phyloP scores from a whole-genome alignment of 2,797 vertebrate genomes.

The Thalassophryne amazonica region DNA sequence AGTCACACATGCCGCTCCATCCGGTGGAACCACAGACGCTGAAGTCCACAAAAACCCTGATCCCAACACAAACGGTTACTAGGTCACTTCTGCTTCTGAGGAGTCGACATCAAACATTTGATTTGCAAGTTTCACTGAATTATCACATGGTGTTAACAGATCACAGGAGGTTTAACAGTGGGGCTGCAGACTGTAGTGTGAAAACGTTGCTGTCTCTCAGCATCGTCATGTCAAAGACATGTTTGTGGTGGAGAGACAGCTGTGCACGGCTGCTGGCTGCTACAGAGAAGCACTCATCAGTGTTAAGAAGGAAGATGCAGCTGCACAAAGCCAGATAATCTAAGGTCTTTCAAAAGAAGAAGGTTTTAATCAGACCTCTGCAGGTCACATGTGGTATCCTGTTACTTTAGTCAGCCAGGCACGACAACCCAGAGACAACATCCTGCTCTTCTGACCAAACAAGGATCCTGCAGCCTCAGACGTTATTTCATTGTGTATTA shows the following conservation, averaged over 20 bases:
- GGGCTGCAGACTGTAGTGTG: too few species aligned
- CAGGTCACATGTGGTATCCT: too few species aligned
- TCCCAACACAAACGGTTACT: too few species aligned
- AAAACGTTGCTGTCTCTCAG: too few species aligned
- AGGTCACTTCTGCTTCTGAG: not conserved
- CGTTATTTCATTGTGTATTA: constrained; percentile 2
- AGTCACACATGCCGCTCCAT: not conserved
- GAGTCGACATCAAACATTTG: too few species aligned
- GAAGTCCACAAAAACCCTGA: not conserved
- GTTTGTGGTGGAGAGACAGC: too few species aligned
- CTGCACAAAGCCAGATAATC: not conserved
- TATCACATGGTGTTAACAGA: too few species aligned
- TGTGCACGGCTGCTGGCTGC: not conserved
- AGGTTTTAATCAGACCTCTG: too few species aligned
- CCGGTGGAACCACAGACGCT: not conserved
- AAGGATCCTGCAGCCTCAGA: constrained; percentile 5
- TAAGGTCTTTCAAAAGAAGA: too few species aligned
- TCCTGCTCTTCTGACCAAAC: constrained; percentile 31
- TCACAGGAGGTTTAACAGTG: too few species aligned
- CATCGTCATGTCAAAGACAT: too few species aligned
- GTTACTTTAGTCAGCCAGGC: not conserved
- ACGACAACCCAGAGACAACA: constrained; percentile 19
- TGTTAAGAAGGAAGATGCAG: not conserved
- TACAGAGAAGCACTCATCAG: not conserved
- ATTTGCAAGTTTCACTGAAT: too few species aligned